Evolutionary conservation across 2,888 invertebrate species (phyloP).

Genomic region (Dasysyrphus albostriatus): DNA sequence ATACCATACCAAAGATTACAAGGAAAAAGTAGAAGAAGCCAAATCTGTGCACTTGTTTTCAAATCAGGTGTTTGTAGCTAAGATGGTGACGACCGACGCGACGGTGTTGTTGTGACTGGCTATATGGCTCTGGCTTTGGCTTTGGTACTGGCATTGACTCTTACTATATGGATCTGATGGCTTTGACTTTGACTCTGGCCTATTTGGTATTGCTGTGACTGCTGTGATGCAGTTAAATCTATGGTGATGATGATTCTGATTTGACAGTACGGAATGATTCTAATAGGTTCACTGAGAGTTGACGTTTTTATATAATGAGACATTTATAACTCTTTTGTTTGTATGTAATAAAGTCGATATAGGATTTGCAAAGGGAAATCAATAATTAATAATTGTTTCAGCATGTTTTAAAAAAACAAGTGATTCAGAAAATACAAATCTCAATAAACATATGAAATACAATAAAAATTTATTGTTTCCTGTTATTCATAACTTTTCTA

Average conservation of each 20-base stretch:
- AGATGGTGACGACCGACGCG: background rate
- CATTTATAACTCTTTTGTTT: background rate
- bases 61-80: constrained; percentile 66
- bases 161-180: too few relatives aligned
- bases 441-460: too few relatives aligned
- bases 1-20: constrained; percentile 63
- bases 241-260: constrained; percentile 36
- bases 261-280: constrained; percentile 29
- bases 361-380: background rate
- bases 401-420: too few relatives aligned
- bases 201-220: background rate
- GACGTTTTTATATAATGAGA: background rate
- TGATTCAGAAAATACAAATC: too few relatives aligned
- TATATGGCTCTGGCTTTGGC: background rate
- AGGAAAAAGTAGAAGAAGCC: constrained; percentile 70
- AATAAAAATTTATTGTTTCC: too few relatives aligned
- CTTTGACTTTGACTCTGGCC: background rate
- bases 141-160: background rate
- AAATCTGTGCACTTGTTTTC: constrained; percentile 73
- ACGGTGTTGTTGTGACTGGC: constrained; percentile 32
- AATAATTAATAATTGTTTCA: too few relatives aligned
- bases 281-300: constrained; percentile 45
- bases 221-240: constrained; percentile 25
- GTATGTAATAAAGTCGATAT: background rate
- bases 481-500: background rate